Base-by-base conservation (phyloP, 2,888 invertebrate species). In the Sthenelais limicola region DNA sequence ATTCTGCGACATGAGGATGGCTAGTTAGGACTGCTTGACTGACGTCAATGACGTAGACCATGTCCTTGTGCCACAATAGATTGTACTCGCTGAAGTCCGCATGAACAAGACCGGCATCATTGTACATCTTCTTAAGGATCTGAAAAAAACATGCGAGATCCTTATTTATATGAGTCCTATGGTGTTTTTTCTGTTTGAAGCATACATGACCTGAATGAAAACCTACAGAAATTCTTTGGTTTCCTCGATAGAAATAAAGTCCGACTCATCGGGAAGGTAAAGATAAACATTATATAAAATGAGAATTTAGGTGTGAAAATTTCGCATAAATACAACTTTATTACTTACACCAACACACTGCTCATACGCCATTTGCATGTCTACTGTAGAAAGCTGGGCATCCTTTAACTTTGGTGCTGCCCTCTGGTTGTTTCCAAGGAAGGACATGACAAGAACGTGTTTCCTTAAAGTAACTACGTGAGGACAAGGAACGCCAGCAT, bases 41-140 rank as follows among this genome's bases (percentile, higher is more conserved):
- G 3, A 92, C 91, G 83, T 91, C 91, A 74, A 91, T 92, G 49
- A 91, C 85, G 85, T 88, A 90, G 26, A 90, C 88, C 66, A 86
- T 83, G 32, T 86, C 87, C 18, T 90, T 82, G 74, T 89, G 87
- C 89, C 91, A 91, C 51, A 91, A 85, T 72, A 92, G 85, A 82
- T 91, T 91, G 87, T 90, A 91, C 82, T 91, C 91, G 78, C 90
- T 91, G 68, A 92, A 82, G 83, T 91, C 91, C 1, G 90, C 91
- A 82, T 91, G 91, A 1, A 91, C 90, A 69, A 92, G 84, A n/a
- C 85, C 84, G 78, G 91, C 91, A 35, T 89, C 86, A 4, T 84
- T 82, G 83, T 90, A 91, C 83, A 91, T 81, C 51, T 82, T 85
- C 74, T 85, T 85, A 87, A 91, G 88, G 24, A 89, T 86, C 90